A percentile compares a stretch with the other conserved stretches of the same genome.
Evolutionary conservation across 2,797 vertebrate species (phyloP).

Genomic region (Tapera naevia): DNA sequence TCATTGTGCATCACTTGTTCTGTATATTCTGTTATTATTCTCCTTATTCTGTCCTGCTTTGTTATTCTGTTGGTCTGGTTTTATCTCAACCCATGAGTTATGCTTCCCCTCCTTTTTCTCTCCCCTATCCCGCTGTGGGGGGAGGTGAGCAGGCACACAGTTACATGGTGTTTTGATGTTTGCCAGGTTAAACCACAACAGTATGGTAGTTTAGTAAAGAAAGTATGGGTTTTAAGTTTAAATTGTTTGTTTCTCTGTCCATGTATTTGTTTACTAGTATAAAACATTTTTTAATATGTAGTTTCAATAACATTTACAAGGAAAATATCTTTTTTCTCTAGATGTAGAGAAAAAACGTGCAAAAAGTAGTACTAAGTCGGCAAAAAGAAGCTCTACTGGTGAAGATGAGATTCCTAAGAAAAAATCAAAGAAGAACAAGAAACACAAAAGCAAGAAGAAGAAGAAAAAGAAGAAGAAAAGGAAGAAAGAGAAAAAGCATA

Average conservation of each 20-base stretch:
- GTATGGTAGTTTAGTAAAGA: background rate
- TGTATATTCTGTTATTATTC: too few species aligned
- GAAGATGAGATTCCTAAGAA: constrained; percentile 80
- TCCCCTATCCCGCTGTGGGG: too few species aligned
- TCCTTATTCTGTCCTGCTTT: too few species aligned
- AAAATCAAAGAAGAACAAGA: constrained; percentile 94
- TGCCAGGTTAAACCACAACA: too few species aligned
- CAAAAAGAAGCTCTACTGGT: constrained; percentile 79
- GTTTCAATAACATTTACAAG: background rate
- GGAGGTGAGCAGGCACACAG: too few species aligned
- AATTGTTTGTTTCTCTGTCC: background rate
- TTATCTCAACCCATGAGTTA: too few species aligned
- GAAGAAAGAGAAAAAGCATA: constrained; percentile 82
- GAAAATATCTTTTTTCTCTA: constrained; percentile 66
- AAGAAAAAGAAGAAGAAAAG: constrained; percentile 87
- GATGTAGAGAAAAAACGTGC: constrained; percentile 76
- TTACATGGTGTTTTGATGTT: too few species aligned
- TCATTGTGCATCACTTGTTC: too few species aligned
- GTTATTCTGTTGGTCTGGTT: too few species aligned
- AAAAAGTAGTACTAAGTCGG: constrained; percentile 75
- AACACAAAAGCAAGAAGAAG: constrained; percentile 91
- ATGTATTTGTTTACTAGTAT: background rate
- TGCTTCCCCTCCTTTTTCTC: too few species aligned
- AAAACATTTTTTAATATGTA: background rate
- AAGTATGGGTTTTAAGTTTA: background rate